A percentile compares a stretch with the other conserved stretches of the same genome.
phyloP scores from a whole-genome alignment of 2,888 invertebrate species.

The Diabrotica balteata region DNA sequence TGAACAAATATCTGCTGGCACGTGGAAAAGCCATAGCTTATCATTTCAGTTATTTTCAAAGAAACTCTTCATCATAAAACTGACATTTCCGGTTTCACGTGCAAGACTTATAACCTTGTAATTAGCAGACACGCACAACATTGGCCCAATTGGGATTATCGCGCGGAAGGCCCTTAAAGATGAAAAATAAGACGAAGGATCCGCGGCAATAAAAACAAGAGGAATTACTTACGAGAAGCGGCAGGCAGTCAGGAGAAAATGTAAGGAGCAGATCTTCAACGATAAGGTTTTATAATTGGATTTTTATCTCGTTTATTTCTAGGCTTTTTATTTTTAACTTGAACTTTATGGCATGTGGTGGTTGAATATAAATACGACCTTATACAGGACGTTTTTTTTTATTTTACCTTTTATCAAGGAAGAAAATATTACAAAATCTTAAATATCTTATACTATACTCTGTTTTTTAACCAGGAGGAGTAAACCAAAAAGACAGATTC shows the following conservation, averaged over 20 bases:
- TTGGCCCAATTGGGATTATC: constrained; percentile 44
- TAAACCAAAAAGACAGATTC: no score
- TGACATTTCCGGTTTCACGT: constrained; percentile 1
- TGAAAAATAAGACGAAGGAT: constrained; percentile 21
- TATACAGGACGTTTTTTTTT: not conserved
- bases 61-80: not conserved
- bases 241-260: constrained; percentile 5
- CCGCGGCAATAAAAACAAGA: constrained; percentile 6
- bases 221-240: constrained; percentile 1
- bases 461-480: no score
- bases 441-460: no score
- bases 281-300: constrained; percentile 37
- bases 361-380: not conserved
- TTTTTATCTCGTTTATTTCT: constrained; percentile 32
- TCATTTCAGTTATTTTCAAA: not conserved
- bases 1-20: not conserved
- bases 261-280: constrained; percentile 24
- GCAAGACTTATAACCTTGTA: constrained; percentile 55
- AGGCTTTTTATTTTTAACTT: constrained; percentile 12
- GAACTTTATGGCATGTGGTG: constrained; percentile 8
- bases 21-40: constrained; percentile 2
- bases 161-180: constrained; percentile 44
- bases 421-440: no score
- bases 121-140: constrained; percentile 52
- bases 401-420: no score